phyloP scores from a whole-genome alignment of 2,113 vertebrate genomes.

The Nesoenas mayeri region DNA sequence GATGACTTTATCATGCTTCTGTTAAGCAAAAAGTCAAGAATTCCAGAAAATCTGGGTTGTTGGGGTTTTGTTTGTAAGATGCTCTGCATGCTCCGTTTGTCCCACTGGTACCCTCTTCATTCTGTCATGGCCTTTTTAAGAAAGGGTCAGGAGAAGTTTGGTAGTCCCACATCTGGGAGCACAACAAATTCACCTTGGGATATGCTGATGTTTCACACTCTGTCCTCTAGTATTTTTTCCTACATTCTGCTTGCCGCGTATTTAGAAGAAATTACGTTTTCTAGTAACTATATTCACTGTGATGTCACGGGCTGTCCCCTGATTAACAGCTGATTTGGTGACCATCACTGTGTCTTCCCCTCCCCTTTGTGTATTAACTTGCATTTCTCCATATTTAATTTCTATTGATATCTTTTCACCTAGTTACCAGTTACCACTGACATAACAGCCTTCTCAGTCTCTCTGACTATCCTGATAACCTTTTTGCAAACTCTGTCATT shows the following conservation, averaged over 20 bases:
- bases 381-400: background rate
- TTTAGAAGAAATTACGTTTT: background rate
- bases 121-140: background rate
- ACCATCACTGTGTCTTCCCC: background rate
- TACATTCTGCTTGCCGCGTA: background rate
- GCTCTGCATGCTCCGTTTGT: background rate
- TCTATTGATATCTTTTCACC: background rate
- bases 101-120: background rate
- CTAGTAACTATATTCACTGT: background rate
- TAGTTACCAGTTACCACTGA: background rate
- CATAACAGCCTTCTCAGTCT: background rate
- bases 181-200: background rate
- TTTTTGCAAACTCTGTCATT: background rate
- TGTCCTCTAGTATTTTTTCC: background rate
- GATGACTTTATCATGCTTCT: background rate
- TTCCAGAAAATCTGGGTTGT: background rate
- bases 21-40: background rate
- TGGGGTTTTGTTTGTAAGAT: background rate
- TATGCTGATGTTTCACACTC: background rate
- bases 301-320: background rate
- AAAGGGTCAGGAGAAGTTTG: background rate
- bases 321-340: background rate
- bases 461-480: background rate
- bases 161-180: background rate
- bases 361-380: background rate